Percentiles rank a stretch among this genome's conserved stretches.
Evolutionary conservation across 2,888 invertebrate species (phyloP).

Genomic region (Nemapogon koenigi): DNA sequence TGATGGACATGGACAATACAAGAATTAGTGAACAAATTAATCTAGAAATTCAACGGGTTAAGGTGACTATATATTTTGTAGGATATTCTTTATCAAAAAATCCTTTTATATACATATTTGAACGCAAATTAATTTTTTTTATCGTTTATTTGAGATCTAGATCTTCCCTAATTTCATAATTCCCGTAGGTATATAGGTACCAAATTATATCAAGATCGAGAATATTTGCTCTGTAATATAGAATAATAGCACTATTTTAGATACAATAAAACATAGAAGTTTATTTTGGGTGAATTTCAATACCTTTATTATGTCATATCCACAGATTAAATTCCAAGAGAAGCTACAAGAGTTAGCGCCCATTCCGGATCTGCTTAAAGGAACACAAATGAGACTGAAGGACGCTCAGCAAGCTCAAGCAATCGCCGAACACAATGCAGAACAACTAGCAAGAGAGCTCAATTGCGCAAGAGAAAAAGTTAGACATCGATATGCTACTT

Average conservation of each 20-base stretch:
- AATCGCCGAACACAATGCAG: constrained; percentile 70
- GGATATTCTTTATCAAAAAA: neutral
- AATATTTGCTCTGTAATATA: too few relatives aligned
- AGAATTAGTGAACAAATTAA: constrained; percentile 75
- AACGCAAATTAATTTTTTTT: neutral
- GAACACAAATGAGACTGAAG: constrained; percentile 70
- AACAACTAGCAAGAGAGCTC: constrained; percentile 70
- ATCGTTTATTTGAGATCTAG: too few relatives aligned
- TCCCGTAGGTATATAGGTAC: too few relatives aligned
- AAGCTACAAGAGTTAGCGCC: constrained; percentile 74
- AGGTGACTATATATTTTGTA: constrained; percentile 32
- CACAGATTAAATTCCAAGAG: constrained; percentile 70
- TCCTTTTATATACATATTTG: too few relatives aligned
- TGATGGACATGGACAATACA: constrained; percentile 76
- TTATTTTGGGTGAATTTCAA: neutral
- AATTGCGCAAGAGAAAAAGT: constrained; percentile 68
- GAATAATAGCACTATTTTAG: too few relatives aligned
- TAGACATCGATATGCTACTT: too few relatives aligned
- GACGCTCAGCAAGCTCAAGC: constrained; percentile 73
- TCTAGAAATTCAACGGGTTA: constrained; percentile 72
- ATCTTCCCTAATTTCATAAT: too few relatives aligned
- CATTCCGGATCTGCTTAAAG: constrained; percentile 71
- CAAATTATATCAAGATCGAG: too few relatives aligned
- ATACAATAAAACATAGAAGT: neutral
- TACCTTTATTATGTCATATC: neutral